phyloP scores from a whole-genome alignment of 2,113 vertebrate species.

The Telmatochromis sp. region DNA sequence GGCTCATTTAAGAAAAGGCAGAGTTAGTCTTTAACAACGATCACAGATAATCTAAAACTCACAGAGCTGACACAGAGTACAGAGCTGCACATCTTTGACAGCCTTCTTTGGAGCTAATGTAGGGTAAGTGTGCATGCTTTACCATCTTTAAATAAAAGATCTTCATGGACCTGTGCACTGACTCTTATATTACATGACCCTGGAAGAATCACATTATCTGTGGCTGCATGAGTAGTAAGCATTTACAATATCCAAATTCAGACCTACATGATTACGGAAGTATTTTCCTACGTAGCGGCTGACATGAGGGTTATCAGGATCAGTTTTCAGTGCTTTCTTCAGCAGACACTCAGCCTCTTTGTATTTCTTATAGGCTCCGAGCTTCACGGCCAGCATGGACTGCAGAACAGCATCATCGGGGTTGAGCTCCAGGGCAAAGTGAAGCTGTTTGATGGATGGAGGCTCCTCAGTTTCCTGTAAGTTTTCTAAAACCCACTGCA shows the following conservation, averaged over 20 bases:
- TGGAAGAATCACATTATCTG: background rate
- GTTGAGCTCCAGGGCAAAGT: background rate
- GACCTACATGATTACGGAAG: background rate
- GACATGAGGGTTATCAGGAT: background rate
- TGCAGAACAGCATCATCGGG: background rate
- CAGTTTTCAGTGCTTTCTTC: background rate
- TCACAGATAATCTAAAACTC: background rate
- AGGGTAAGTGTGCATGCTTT: fast-evolving
- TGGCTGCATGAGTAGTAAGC: background rate
- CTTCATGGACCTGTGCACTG: fast-evolving
- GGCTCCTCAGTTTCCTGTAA: background rate
- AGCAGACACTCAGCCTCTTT: background rate
- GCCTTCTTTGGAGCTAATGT: background rate
- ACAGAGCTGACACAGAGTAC: background rate
- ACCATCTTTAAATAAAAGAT: fast-evolving
- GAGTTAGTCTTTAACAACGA: fast-evolving
- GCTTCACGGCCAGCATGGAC: background rate
- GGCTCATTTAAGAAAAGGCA: fast-evolving
- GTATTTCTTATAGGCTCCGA: fast-evolving
- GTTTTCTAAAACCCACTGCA: background rate
- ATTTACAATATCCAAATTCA: fast-evolving
- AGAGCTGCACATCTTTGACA: background rate
- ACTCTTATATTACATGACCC: fast-evolving
- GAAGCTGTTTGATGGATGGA: background rate
- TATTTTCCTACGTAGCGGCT: background rate